phyloP scores from a whole-genome alignment of 2,888 invertebrate genomes.

The Scaptodrosophila latifasciaeformis region DNA sequence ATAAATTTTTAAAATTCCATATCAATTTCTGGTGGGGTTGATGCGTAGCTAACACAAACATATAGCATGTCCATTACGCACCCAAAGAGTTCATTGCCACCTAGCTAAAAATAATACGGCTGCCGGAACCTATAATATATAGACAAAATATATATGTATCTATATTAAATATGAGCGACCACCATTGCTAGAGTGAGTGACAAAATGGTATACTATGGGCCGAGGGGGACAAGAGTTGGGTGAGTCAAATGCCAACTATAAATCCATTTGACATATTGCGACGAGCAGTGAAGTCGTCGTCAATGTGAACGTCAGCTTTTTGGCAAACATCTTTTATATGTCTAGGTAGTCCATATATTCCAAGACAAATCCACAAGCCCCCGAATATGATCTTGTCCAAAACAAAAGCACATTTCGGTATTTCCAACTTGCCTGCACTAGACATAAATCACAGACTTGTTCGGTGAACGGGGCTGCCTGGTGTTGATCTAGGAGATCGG shows the following conservation, averaged over 20 bases:
- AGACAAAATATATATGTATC: too few species aligned
- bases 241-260: slow-evolving; percentile 35
- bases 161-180: too few species aligned
- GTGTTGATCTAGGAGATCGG: not conserved
- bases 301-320: slow-evolving; percentile 10
- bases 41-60: too few species aligned
- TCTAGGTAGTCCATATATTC: not conserved
- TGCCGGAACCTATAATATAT: slow-evolving; percentile 40
- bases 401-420: slow-evolving; percentile 57
- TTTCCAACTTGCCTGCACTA: slow-evolving; percentile 19
- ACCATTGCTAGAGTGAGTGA: not conserved
- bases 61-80: too few species aligned
- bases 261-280: slow-evolving; percentile 62
- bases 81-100: slow-evolving; percentile 54
- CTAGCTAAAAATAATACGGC: slow-evolving; percentile 31
- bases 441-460: slow-evolving; percentile 46
- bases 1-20: too few species aligned
- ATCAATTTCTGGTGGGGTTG: too few species aligned
- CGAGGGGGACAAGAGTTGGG: too few species aligned
- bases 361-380: not conserved
- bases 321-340: too few species aligned
- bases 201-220: too few species aligned
- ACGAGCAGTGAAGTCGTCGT: slow-evolving; percentile 29
- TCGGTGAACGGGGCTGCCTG: slow-evolving; percentile 17
- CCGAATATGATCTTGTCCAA: slow-evolving; percentile 62